Evolutionary conservation across 1,140 invertebrate species (phyloP).

Genomic region (Pogonus chalceus): DNA sequence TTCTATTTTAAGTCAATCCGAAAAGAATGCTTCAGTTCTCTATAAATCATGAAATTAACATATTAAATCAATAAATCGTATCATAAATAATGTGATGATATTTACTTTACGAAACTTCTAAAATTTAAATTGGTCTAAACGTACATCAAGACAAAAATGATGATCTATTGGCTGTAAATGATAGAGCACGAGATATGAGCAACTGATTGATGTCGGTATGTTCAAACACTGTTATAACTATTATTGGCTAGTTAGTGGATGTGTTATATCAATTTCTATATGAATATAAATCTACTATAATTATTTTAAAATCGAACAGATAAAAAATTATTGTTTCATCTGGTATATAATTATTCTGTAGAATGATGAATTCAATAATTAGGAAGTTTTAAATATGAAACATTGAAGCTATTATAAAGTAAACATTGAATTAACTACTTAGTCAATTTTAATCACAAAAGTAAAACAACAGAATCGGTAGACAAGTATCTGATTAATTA

Average conservation of each 20-base stretch:
- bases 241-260: background rate
- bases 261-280: background rate
- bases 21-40: background rate
- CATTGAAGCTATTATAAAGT: no score
- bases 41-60: background rate
- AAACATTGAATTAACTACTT: no score
- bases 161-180: background rate
- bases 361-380: no score
- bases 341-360: no score
- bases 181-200: background rate
- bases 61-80: slow-evolving; percentile 3
- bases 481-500: no score
- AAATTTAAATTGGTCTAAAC: background rate
- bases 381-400: no score
- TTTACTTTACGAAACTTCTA: background rate
- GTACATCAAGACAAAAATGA: no score
- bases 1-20: background rate
- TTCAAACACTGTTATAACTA: background rate
- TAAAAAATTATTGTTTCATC: no score
- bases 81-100: background rate
- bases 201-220: background rate
- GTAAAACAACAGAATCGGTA: no score
- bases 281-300: background rate
- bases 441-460: no score
- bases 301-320: no score